phyloP scores from a whole-genome alignment of 2,888 invertebrate species.

The Alloscopus bannaensis region DNA sequence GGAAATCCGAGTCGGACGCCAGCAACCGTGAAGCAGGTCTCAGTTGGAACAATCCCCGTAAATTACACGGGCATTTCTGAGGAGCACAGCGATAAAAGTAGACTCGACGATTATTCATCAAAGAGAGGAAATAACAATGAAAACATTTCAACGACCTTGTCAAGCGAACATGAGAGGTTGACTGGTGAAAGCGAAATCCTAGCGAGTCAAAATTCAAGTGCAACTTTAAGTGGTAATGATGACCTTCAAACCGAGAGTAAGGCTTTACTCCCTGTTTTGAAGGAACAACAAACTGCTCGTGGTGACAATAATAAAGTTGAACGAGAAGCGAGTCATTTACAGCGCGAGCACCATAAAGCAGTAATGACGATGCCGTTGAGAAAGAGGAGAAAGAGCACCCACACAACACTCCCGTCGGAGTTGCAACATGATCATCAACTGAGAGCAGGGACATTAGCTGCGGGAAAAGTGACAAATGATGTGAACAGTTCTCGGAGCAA shows the following conservation, averaged over 20 bases:
- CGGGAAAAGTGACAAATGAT: constrained; percentile 40
- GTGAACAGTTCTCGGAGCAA: background rate
- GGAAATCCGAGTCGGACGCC: background rate
- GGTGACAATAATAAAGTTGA: background rate
- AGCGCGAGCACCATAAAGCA: constrained; percentile 2
- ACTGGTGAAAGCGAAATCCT: background rate
- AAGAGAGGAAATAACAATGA: background rate
- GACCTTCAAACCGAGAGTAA: too few relatives aligned
- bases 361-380: constrained; percentile 13
- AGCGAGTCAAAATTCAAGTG: constrained; percentile 17
- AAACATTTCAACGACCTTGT: background rate
- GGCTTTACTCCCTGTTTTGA: too few relatives aligned
- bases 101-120: too few relatives aligned
- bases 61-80: background rate
- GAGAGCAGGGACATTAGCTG: background rate
- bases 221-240: too few relatives aligned
- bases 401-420: background rate
- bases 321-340: constrained; percentile 7
- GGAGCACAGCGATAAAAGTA: background rate
- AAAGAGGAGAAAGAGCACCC: background rate
- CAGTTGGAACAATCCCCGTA: background rate
- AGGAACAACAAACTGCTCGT: background rate
- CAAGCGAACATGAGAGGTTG: background rate
- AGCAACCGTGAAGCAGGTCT: constrained; percentile 2
- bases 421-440: constrained; percentile 20